Conservation (phyloP, 2,797 vertebrate species). For the Graptemys geographica region DNA sequence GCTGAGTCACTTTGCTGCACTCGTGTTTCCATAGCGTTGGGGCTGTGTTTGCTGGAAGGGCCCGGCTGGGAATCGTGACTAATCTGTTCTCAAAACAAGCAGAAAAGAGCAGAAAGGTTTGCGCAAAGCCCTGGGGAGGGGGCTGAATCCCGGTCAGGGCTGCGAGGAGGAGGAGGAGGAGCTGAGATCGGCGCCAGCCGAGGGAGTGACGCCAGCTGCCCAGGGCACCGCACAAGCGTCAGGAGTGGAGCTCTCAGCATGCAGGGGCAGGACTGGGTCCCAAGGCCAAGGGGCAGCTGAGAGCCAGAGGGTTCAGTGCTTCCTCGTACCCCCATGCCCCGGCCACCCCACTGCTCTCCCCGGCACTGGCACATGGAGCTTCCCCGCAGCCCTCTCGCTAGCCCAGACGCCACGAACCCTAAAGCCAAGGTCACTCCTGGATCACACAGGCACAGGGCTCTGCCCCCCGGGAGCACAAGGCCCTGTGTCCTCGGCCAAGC, state of each 20-base stretch:
- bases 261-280: neutral
- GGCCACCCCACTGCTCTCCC: neutral
- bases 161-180: neutral
- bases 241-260: neutral
- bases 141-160: conserved; percentile 45
- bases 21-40: conserved; percentile 64
- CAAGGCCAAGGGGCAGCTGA: neutral
- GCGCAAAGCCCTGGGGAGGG: conserved; percentile 66
- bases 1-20: conserved; percentile 67
- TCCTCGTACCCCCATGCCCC: neutral
- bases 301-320: neutral
- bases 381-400: neutral
- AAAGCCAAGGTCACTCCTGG: neutral
- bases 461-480: neutral
- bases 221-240: neutral
- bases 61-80: conserved; percentile 77
- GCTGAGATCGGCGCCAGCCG: neutral
- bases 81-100: conserved; percentile 85
- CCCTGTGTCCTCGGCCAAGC: neutral
- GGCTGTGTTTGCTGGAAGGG: conserved; percentile 76
- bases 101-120: conserved; percentile 63
- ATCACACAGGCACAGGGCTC: neutral
- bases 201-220: neutral
- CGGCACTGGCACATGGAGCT: neutral
- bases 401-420: too few species aligned